Base-by-base conservation (phyloP, 2,888 invertebrate genomes). In the Proisotoma minuta region DNA sequence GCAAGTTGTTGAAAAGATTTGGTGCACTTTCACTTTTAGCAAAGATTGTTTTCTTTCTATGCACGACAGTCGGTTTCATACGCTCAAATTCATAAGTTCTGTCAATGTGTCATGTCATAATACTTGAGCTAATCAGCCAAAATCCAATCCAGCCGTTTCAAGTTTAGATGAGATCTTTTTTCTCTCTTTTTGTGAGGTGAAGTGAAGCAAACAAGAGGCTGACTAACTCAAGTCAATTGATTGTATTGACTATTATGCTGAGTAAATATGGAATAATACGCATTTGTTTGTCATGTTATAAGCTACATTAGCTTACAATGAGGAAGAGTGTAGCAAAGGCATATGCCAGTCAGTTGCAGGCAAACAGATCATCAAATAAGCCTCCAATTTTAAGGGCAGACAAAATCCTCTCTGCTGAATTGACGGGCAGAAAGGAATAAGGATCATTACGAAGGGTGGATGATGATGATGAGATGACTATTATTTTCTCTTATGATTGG, bases 401-500 rank as follows among this genome's bases (percentile, higher is more conserved):
- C 18, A 5, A 20, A 20, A 12, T 43, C 43, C 43, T 43, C 5
- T 43, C 20, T 43, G 4, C 18, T 43, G 20, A 4, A n/a, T 43
- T 43, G 43, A 43, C 43, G 43, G 43, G 43, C 18, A 12, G 10
- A 43, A 43, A 15, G 5, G 20, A 43, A 43, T 20, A 43, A 43
- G 43, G 43, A 43, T 43, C 43, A 43, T 43, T 43, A 43, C 20
- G 43, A 5, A 4, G 18, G 43, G 20, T 12, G 43, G 43, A 43
- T n/a, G 43, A 43, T 4, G 43, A n/a, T 4, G 43, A n/a, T 4
- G 43, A 43, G 43, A 43, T 43, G 43, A 43, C 43, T 43, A 43
- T 43, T 43, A 43, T 43, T 43, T 43, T 43, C 43, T n/a, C 43
- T 43, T 43, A 43, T 43, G 43, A 43, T 43, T 43, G 43, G 43